Evolutionary conservation across 2,113 vertebrate genomes (phyloP), one percentile per base, ranked within the genome.

Genomic region (Bostrychus sinensis): DNA sequence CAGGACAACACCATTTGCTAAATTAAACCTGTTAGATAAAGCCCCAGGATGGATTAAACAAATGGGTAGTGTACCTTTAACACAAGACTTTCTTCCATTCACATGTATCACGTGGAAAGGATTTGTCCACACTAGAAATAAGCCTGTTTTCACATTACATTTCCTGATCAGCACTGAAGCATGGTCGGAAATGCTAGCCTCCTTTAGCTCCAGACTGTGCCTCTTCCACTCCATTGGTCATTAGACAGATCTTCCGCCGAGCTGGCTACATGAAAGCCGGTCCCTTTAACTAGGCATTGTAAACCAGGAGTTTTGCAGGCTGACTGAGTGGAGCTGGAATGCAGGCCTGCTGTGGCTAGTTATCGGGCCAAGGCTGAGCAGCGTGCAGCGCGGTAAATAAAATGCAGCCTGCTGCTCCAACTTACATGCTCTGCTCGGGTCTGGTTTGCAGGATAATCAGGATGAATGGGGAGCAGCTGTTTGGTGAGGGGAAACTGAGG

Each of bases 401-500:
- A 86, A 61, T 77, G 73, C 83, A 78, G 68, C 17, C 69, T 60
- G 70, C 70, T 64, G 61, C 48, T 83, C 68, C 69, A 12, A 25
- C 34, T 55, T 75, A 66, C 56, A 69, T 45, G 69, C 56, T 58
- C 76, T 76, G 80, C 67, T 82, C 73, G 81, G 80, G 65, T 88
- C 78, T 83, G 72, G 67, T 85, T 65, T 78, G 62, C 39, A 20
- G 61, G 59, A 81, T 84, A 89, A 86, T 86, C 77, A 84, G 80
- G 64, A 78, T 43, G 77, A 88, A 87, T 86, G 76, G 80, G 77
- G 82, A 87, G 83, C 86, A 87, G 82, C 84, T 88, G 82, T 74
- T 64, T 65, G 58, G 71, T 36, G 39, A 23, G 7, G n/a, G 3
- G 14, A 0, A 22, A 30, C 2, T 16, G 32, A 26, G 30, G n/a